Conservation (phyloP, 2,113 vertebrate species). For the Stegostoma tigrinum region DNA sequence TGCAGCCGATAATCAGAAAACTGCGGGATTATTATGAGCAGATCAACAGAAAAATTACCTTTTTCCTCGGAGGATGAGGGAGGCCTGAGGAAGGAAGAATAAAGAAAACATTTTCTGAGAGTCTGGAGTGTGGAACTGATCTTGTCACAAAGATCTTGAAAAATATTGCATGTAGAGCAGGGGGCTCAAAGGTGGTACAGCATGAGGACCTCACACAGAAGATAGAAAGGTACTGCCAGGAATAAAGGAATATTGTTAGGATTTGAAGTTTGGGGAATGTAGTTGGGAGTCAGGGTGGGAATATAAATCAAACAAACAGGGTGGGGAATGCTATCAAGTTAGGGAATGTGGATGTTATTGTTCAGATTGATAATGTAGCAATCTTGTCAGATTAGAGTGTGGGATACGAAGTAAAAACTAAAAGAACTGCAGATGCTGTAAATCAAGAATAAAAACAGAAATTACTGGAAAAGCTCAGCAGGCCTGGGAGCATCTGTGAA, state of each 20-base stretch:
- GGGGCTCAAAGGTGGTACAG: background rate
- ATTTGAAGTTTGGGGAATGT: background rate
- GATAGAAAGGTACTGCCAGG: background rate
- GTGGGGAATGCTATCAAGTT: background rate
- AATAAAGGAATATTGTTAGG: background rate
- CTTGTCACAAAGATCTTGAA: background rate
- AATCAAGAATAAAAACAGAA: no score
- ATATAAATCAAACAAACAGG: no score
- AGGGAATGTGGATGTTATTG: background rate
- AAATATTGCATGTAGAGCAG: background rate
- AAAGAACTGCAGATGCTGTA: no score
- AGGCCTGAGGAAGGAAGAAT: background rate
- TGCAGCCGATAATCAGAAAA: background rate
- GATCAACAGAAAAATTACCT: background rate
- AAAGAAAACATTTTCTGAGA: background rate
- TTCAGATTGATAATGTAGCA: background rate
- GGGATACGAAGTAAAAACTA: background rate
- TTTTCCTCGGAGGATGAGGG: slow-evolving; percentile 20
- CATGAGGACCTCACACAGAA: background rate
- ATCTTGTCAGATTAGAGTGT: background rate
- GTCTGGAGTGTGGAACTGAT: background rate
- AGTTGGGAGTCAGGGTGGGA: background rate
- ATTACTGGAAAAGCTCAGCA: no score
- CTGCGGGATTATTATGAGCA: background rate
- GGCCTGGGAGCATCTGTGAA: no score